Evolutionary conservation across 2,888 invertebrate genomes (phyloP).

Genomic region (Dromius quadrimaculatus): DNA sequence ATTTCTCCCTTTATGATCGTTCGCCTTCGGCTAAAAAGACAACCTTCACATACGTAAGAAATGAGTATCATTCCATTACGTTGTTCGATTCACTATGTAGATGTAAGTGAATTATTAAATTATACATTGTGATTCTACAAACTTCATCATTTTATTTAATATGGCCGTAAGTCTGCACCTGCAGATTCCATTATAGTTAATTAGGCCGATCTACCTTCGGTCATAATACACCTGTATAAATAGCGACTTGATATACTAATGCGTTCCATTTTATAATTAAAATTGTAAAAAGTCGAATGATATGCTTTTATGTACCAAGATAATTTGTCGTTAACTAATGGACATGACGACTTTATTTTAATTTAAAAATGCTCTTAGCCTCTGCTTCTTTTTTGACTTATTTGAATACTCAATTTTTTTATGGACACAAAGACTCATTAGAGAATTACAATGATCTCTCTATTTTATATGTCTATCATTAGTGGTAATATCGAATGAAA

Average conservation of each 20-base stretch:
- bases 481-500: too few relatives aligned
- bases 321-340: conserved; percentile 10
- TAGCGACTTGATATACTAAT: conserved; percentile 16
- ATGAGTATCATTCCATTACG: too few relatives aligned
- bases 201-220: conserved; percentile 15
- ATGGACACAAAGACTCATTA: neutral
- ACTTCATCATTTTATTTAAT: conserved; percentile 24
- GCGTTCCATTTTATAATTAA: conserved; percentile 14
- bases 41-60: too few relatives aligned
- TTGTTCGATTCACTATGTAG: too few relatives aligned
- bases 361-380: neutral
- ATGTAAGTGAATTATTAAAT: neutral
- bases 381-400: too few relatives aligned
- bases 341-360: neutral
- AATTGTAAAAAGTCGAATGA: conserved; percentile 1
- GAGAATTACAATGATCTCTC: too few relatives aligned
- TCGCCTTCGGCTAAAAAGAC: too few relatives aligned
- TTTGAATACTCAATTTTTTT: neutral
- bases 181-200: conserved; percentile 25
- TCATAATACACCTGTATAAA: conserved; percentile 32
- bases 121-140: neutral
- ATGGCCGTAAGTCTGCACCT: conserved; percentile 16
- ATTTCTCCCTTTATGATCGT: too few relatives aligned
- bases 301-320: neutral
- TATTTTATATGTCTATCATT: too few relatives aligned